These are phyloP conservation scores for Corythaixoides concolor DNA, from an alignment of 2,113 vertebrate species.

Conservation along the genomic window DNA sequence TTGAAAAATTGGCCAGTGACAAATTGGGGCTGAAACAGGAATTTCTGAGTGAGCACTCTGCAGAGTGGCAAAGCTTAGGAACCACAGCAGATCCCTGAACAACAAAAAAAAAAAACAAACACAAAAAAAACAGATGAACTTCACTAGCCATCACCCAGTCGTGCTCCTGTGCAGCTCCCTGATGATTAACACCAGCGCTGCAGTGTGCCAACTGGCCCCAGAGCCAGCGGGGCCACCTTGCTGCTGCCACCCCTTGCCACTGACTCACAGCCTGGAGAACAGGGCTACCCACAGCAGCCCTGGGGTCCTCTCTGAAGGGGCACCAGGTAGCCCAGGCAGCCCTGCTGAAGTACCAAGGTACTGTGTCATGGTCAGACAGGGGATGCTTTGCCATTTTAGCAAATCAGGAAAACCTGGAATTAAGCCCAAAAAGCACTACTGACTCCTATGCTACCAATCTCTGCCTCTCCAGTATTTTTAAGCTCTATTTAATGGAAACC, in stretches of 20 bases:
- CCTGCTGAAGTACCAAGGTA: neutral
- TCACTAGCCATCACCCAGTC: neutral
- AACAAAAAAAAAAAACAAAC: neutral
- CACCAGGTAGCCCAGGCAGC: neutral
- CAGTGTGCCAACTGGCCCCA: neutral
- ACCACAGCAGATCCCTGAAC: neutral
- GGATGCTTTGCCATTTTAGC: neutral
- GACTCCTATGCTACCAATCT: neutral
- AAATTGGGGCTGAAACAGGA: neutral
- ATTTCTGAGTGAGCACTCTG: neutral
- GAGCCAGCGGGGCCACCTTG: neutral
- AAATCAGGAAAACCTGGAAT: neutral
- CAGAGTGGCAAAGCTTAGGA: neutral
- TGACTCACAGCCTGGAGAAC: neutral
- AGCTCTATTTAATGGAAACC: neutral
- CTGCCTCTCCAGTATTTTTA: neutral
- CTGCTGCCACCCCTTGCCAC: fast-evolving
- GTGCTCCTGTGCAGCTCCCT: neutral
- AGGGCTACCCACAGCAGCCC: neutral
- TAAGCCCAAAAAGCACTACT: neutral
- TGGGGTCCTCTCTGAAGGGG: neutral
- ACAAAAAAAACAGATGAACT: neutral
- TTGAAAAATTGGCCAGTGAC: neutral
- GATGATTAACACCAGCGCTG: fast-evolving
- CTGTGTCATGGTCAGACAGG: neutral